These are phyloP conservation scores for Sylvia borin DNA, from an alignment of 2,797 vertebrate species.

Conservation along the genomic window DNA sequence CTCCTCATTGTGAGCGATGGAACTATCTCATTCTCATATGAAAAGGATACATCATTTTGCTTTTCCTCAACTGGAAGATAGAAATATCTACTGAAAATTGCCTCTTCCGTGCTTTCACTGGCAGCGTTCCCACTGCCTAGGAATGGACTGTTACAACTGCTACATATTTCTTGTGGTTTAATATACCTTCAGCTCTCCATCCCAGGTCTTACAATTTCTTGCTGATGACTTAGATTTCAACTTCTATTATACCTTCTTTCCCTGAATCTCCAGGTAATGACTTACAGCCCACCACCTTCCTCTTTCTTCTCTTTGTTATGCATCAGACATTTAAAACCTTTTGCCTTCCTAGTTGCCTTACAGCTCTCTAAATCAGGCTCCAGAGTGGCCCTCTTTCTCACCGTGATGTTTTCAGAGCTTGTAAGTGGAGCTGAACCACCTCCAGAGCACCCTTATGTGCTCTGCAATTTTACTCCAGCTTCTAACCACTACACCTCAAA, in stretches of 20 bases:
- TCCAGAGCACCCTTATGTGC: background rate
- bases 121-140: background rate
- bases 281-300: background rate
- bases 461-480: background rate
- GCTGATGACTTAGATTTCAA: background rate
- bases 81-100: background rate
- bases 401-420: background rate
- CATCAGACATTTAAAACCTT: background rate
- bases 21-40: accelerated
- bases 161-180: background rate
- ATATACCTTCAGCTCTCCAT: background rate
- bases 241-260: background rate
- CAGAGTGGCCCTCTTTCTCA: background rate
- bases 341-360: background rate
- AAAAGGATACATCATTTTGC: background rate
- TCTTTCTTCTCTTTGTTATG: background rate
- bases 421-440: background rate
- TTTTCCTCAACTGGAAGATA: background rate
- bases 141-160: background rate
- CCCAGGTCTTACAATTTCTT: background rate
- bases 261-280: background rate
- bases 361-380: background rate
- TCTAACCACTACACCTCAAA: background rate
- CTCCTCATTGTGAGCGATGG: background rate
- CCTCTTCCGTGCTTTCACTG: background rate